These are phyloP conservation scores for Eubucco bourcierii DNA, from an alignment of 2,113 vertebrate genomes.

Conservation along the genomic window DNA sequence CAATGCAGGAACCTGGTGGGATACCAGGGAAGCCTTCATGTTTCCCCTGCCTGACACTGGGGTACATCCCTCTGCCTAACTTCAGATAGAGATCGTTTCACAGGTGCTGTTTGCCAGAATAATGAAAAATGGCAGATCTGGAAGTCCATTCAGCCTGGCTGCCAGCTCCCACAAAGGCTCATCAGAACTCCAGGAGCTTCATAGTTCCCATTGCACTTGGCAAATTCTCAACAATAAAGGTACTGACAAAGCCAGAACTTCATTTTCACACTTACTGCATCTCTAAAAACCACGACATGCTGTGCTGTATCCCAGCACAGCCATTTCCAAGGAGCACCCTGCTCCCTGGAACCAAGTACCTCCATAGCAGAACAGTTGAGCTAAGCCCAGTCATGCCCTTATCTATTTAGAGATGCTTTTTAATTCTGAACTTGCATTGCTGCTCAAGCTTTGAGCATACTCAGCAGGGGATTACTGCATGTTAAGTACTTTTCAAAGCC, in stretches of 20 bases:
- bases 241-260: neutral
- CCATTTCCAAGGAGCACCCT: neutral
- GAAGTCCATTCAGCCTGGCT: neutral
- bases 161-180: neutral
- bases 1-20: neutral
- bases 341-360: neutral
- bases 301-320: neutral
- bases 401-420: slow-evolving; percentile 70
- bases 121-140: neutral
- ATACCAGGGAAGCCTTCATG: neutral
- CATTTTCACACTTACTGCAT: neutral
- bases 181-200: neutral
- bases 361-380: slow-evolving; percentile 44
- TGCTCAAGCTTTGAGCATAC: slow-evolving; percentile 34
- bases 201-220: neutral
- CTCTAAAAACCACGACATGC: neutral
- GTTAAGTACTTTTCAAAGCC: slow-evolving; percentile 56
- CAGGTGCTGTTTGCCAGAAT: neutral
- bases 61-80: neutral
- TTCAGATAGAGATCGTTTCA: neutral
- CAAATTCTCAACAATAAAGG: neutral
- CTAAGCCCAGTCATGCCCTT: slow-evolving; percentile 58
- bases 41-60: neutral
- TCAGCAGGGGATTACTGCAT: slow-evolving; percentile 56
- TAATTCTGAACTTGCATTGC: slow-evolving; percentile 60